phyloP scores from a whole-genome alignment of 2,113 vertebrate species.

The Osmerus eperlanus region DNA sequence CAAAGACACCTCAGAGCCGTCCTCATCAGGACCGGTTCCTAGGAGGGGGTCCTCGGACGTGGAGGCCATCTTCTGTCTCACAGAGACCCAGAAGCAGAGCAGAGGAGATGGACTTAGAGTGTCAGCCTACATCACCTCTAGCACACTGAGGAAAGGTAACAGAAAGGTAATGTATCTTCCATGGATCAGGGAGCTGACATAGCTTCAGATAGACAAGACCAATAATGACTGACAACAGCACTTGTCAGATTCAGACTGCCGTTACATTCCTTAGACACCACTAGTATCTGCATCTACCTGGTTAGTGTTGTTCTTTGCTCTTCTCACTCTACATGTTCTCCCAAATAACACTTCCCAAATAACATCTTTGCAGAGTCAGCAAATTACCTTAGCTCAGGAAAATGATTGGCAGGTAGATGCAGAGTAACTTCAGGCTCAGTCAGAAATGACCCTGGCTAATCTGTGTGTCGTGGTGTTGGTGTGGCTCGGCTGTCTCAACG shows the following conservation, averaged over 20 bases:
- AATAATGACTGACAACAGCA: no score
- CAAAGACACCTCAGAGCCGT: constrained; percentile 20
- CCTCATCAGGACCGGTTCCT: constrained; percentile 53
- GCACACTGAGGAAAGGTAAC: constrained; percentile 21
- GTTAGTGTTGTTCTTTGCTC: no score
- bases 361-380: not conserved
- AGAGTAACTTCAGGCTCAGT: not conserved
- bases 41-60: constrained; percentile 44
- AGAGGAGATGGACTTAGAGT: constrained; percentile 15
- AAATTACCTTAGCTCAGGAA: not conserved
- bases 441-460: constrained; percentile 35
- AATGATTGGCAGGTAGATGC: not conserved
- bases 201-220: not conserved
- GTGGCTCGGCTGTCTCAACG: constrained; percentile 37
- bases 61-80: constrained; percentile 50
- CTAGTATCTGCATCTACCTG: no score
- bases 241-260: no score
- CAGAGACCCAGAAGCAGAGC: constrained; percentile 14
- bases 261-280: no score
- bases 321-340: no score
- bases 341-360: no score
- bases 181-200: not conserved
- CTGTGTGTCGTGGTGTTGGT: constrained; percentile 28
- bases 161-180: not conserved
- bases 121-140: constrained; percentile 39